Conservation (phyloP, 1,140 invertebrate species). For the Danaus melanippus region DNA sequence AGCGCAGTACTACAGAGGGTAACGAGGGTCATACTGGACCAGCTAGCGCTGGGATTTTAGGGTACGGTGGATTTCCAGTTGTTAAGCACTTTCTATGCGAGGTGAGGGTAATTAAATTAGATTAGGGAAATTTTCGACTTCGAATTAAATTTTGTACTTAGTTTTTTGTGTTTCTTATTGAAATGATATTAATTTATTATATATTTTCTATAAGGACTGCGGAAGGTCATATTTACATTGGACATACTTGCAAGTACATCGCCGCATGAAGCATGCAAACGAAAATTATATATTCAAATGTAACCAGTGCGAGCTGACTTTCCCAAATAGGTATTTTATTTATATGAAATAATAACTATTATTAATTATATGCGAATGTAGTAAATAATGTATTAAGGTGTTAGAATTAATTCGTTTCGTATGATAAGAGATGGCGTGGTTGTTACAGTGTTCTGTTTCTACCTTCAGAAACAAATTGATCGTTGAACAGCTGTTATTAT, state of each 20-base stretch:
- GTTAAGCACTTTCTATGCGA: slow-evolving; percentile 72
- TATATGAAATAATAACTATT: neutral
- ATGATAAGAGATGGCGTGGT: no score
- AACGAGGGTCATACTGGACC: slow-evolving; percentile 18
- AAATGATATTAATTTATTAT: neutral
- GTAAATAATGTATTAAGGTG: no score
- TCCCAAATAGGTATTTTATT: slow-evolving; percentile 53
- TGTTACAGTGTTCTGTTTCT: no score
- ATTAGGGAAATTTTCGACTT: neutral
- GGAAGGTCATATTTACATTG: slow-evolving; percentile 67
- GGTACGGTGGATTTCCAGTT: slow-evolving; percentile 65
- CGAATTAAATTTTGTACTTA: neutral
- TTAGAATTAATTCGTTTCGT: no score
- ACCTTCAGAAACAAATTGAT: no score
- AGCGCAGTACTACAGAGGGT: no score
- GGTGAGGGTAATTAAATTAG: slow-evolving; percentile 27
- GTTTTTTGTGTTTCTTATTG: neutral
- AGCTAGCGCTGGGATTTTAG: slow-evolving; percentile 43
- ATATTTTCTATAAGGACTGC: slow-evolving; percentile 44
- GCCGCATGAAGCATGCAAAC: slow-evolving; percentile 62
- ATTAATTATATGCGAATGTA: no score
- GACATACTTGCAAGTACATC: slow-evolving; percentile 69
- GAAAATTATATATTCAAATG: slow-evolving; percentile 54
- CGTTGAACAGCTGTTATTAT: no score
- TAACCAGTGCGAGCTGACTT: slow-evolving; percentile 59